Evolutionary conservation across 2,888 invertebrate genomes (phyloP).

Genomic region (Exocentrus adspersus): DNA sequence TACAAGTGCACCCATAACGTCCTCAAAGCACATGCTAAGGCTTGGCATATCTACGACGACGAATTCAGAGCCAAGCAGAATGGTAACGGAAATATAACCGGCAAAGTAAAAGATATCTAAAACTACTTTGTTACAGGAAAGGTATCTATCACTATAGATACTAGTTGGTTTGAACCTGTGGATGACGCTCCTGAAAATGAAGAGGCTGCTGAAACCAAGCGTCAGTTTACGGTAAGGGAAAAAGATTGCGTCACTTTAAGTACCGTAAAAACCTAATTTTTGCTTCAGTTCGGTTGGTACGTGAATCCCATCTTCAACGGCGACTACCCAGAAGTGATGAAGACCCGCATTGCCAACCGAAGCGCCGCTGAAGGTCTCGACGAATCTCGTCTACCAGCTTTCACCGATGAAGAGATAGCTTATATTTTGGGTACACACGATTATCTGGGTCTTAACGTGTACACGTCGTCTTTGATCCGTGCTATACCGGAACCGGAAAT

Average conservation of each 20-base stretch:
- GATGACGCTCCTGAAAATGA: constrained; percentile 66
- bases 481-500: constrained; percentile 17
- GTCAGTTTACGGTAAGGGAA: constrained; percentile 66
- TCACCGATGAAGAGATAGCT: constrained; percentile 69
- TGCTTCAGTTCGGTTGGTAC: constrained; percentile 38
- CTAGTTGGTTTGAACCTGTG: constrained; percentile 71
- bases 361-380: constrained; percentile 63
- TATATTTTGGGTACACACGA: constrained; percentile 72
- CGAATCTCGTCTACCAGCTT: constrained; percentile 71
- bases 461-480: constrained; percentile 69
- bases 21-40: constrained; percentile 73
- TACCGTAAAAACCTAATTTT: too few relatives aligned
- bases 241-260: background rate
- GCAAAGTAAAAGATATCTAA: background rate
- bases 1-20: constrained; percentile 73
- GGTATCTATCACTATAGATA: constrained; percentile 66
- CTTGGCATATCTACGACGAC: constrained; percentile 71
- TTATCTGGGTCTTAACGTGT: constrained; percentile 79
- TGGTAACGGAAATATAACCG: constrained; percentile 31
- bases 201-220: constrained; percentile 67
- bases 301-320: constrained; percentile 72
- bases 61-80: constrained; percentile 62
- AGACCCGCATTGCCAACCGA: constrained; percentile 66
- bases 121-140: constrained; percentile 17
- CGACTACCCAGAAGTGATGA: constrained; percentile 75